phyloP scores from a whole-genome alignment of 1,140 invertebrate species.

The Adoxophyes honmai region DNA sequence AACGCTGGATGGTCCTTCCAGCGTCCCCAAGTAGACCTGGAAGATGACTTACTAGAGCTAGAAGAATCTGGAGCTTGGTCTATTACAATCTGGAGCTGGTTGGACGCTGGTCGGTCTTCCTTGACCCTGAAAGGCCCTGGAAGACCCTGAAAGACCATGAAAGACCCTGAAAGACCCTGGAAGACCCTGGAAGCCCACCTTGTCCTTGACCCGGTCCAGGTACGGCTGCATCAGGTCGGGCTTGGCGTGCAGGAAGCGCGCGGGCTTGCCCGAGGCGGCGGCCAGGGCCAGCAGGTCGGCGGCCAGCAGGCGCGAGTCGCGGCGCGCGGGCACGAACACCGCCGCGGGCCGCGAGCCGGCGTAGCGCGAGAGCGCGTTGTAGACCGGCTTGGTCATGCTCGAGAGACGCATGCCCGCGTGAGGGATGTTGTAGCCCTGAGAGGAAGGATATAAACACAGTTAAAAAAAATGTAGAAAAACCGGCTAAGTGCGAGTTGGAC shows the following conservation, averaged over 20 bases:
- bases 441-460: background rate
- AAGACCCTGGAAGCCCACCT: constrained; percentile 77
- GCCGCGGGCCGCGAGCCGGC: constrained; percentile 93
- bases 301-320: constrained; percentile 95
- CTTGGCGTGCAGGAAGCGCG: constrained; percentile 91
- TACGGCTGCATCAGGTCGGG: constrained; percentile 92
- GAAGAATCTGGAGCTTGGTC: too few relatives aligned
- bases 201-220: constrained; percentile 84
- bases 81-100: too few relatives aligned
- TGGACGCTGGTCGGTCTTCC: too few relatives aligned
- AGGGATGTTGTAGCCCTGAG: constrained; percentile 96
- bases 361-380: constrained; percentile 94
- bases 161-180: too few relatives aligned
- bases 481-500: too few relatives aligned
- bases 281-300: constrained; percentile 96
- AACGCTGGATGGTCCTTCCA: too few relatives aligned
- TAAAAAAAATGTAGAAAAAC: too few relatives aligned
- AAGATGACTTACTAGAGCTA: too few relatives aligned
- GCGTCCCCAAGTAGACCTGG: too few relatives aligned
- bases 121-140: too few relatives aligned
- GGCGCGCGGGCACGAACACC: constrained; percentile 97
- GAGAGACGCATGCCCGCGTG: constrained; percentile 97
- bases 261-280: constrained; percentile 89
- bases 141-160: too few relatives aligned
- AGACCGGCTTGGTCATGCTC: constrained; percentile 98